Base-by-base conservation (phyloP, 2,888 invertebrate genomes). In the Lucinisca nassula region DNA sequence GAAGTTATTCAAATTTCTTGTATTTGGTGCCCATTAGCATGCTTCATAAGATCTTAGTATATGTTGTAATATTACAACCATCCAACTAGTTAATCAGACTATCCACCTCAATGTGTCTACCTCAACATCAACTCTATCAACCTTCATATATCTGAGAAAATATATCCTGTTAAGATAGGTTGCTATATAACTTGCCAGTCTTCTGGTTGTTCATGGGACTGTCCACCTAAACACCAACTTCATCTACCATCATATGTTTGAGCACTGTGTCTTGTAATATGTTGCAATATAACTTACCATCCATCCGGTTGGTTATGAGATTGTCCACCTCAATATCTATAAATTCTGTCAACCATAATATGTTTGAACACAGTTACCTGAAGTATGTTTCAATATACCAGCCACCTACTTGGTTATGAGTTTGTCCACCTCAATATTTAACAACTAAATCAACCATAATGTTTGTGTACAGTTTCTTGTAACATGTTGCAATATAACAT, bases 211-310 rank as follows among this genome's bases (percentile, higher is more conserved):
- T 45, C 45, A 45, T 45, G 45, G 8, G 45, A 45, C n/a, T 45
- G 45, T 45, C 45, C 45, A 45, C 45, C 45, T 45, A 8, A 45
- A 45, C 45, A n/a, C n/a, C n/a, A n/a, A n/a, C n/a, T n/a, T n/a
- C n/a, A n/a, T 17, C 45, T 97, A 93, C 97, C 97, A 80, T 97
- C 93, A 89, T 96, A 95, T 90, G 98, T 97, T 94, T 98, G 98
- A n/a, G n/a, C n/a, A n/a, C n/a, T n/a, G n/a, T n/a, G n/a, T n/a
- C n/a, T n/a, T n/a, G n/a, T n/a, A n/a, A n/a, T n/a, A n/a, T n/a
- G n/a, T n/a, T n/a, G n/a, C n/a, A 37, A 74, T 49, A 0, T 83
- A 97, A 95, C 92, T 96, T 95, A 96, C 96, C 96, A 86, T 95
- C 95, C 24, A 94, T 92, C n/a, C 94, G 93, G 92, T 94, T 93